These are phyloP conservation scores for Spatulosminthurus flaviceps DNA, from an alignment of 2,888 invertebrate species.

Conservation along the genomic window DNA sequence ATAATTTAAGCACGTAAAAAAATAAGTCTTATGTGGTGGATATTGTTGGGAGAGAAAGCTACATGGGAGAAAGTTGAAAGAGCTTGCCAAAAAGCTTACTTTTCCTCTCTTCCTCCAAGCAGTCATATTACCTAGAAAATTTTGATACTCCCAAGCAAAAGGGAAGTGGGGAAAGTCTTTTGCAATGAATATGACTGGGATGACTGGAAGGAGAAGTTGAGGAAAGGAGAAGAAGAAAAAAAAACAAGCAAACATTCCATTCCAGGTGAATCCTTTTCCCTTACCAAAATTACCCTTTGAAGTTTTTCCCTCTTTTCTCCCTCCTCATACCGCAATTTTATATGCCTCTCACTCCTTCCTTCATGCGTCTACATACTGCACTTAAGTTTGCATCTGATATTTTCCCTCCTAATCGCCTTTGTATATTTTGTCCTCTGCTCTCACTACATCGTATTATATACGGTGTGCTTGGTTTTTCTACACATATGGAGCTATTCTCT, in stretches of 20 bases:
- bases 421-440: background rate
- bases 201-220: slow-evolving; percentile 15
- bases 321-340: slow-evolving; percentile 16
- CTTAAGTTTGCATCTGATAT: slow-evolving; percentile 25
- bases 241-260: slow-evolving; percentile 43
- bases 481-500: too few species aligned
- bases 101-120: too few species aligned
- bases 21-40: background rate
- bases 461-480: too few species aligned
- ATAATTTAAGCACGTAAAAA: slow-evolving; percentile 36
- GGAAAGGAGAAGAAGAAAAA: slow-evolving; percentile 8
- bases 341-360: background rate
- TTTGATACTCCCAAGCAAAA: slow-evolving; percentile 32
- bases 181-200: slow-evolving; percentile 34
- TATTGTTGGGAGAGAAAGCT: background rate
- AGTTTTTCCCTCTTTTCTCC: slow-evolving; percentile 28
- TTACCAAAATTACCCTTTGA: slow-evolving; percentile 37
- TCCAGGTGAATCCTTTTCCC: slow-evolving; percentile 40
- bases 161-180: slow-evolving; percentile 33
- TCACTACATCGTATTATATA: too few species aligned
- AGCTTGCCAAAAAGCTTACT: slow-evolving; percentile 42
- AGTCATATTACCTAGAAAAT: slow-evolving; percentile 23
- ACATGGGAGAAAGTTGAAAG: slow-evolving; percentile 32
- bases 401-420: background rate
- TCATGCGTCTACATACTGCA: background rate